A percentile compares a stretch with the other conserved stretches of the same genome.
These are phyloP conservation scores for Yponomeuta cagnagella DNA, from an alignment of 2,888 invertebrate species.

Conservation along the genomic window DNA sequence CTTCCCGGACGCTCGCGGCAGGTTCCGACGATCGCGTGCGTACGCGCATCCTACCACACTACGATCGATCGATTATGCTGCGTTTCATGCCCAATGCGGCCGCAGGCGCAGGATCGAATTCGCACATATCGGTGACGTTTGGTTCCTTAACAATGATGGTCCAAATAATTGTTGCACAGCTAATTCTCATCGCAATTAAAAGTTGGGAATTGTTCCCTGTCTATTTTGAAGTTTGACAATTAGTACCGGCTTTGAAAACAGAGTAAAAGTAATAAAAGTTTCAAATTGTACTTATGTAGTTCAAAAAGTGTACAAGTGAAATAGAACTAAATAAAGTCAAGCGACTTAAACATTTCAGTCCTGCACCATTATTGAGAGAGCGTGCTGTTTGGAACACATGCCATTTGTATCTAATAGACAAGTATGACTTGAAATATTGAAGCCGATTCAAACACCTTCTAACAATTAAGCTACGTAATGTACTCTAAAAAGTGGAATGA, in stretches of 20 bases:
- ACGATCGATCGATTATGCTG: neutral
- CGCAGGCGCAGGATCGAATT: neutral
- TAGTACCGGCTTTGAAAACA: neutral
- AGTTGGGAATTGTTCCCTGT: too few species aligned
- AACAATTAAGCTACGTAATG: slow-evolving; percentile 8
- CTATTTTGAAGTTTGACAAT: neutral
- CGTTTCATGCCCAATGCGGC: neutral
- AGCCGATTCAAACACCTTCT: slow-evolving; percentile 4
- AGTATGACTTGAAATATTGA: neutral
- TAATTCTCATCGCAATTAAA: too few species aligned
- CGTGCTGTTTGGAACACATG: neutral
- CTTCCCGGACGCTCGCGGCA: slow-evolving; percentile 58
- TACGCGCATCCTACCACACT: slow-evolving; percentile 24
- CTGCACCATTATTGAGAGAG: neutral
- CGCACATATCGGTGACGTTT: too few species aligned
- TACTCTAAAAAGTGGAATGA: slow-evolving; percentile 12
- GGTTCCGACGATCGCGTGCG: slow-evolving; percentile 62
- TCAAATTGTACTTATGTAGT: neutral
- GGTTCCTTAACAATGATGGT: too few species aligned
- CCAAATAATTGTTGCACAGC: too few species aligned
- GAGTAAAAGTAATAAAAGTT: neutral
- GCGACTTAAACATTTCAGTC: neutral
- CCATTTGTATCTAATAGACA: neutral
- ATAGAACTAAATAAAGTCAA: neutral
- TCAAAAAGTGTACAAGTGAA: neutral